These are phyloP conservation scores for Lucifuga dentata DNA, from an alignment of 2,113 vertebrate species.

Conservation along the genomic window DNA sequence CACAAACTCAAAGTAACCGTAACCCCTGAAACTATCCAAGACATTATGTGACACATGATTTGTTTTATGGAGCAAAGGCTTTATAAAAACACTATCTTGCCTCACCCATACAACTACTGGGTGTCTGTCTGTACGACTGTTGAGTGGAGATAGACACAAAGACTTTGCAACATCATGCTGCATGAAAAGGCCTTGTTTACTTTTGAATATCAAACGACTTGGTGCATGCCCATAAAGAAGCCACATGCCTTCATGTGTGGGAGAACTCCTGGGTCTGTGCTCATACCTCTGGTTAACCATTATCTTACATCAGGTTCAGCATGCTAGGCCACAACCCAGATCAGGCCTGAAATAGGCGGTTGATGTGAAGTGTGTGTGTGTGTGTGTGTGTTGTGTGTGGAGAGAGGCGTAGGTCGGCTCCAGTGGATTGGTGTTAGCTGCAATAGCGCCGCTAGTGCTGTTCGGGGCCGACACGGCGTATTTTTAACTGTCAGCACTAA, in stretches of 20 bases:
- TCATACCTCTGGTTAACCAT: constrained; percentile 80
- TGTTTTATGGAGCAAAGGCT: constrained; percentile 6
- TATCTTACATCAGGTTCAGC: constrained; percentile 77
- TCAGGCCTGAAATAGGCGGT: constrained; percentile 62
- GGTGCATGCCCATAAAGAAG: constrained; percentile 46
- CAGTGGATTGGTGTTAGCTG: constrained; percentile 36
- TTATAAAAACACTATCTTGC: constrained; percentile 3
- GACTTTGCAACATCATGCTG: constrained; percentile 18
- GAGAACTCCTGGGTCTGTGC: constrained; percentile 58
- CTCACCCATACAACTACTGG: constrained; percentile 14
- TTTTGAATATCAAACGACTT: constrained; percentile 68
- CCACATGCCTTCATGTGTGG: constrained; percentile 69
- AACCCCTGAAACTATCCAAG: neutral
- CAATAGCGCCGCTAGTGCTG: constrained; percentile 39
- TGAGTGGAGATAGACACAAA: constrained; percentile 23
- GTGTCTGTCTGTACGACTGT: constrained; percentile 39
- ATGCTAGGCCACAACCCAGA: constrained; percentile 65
- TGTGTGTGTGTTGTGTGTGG: constrained; percentile 30
- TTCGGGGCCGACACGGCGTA: constrained; percentile 51
- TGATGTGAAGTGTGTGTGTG: constrained; percentile 35
- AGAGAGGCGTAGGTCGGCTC: constrained; percentile 14
- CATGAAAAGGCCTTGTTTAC: constrained; percentile 50
- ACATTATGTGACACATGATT: neutral
- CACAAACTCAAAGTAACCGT: neutral
- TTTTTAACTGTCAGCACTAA: constrained; percentile 82